Conservation (phyloP, 2,113 vertebrate species). For the Oceanites oceanicus region DNA sequence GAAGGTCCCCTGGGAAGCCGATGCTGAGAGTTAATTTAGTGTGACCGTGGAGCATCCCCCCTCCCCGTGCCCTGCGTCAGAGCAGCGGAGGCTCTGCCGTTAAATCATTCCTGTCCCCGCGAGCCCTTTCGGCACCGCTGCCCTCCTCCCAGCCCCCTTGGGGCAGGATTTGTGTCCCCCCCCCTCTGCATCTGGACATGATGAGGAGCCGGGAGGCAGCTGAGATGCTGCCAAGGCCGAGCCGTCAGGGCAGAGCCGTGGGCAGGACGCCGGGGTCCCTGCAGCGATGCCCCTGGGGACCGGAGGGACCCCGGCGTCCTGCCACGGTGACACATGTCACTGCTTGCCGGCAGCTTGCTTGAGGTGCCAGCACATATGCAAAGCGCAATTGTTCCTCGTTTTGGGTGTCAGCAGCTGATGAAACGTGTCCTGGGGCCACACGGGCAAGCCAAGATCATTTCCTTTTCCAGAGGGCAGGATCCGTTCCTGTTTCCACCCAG, state of each 20-base stretch:
- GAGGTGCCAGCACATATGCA: not conserved
- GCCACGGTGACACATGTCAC: not conserved
- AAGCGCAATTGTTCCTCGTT: not conserved
- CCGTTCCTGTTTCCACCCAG: not conserved
- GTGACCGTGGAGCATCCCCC: not conserved
- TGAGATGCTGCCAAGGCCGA: not conserved
- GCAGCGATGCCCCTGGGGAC: not conserved
- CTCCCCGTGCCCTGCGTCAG: not conserved
- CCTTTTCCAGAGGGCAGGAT: not conserved
- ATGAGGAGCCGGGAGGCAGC: not conserved
- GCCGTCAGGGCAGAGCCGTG: not conserved
- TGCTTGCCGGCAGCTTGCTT: not conserved
- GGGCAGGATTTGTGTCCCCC: not conserved
- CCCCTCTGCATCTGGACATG: accelerated
- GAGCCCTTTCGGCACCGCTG: accelerated
- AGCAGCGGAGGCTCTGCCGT: not conserved
- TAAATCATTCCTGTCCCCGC: not conserved
- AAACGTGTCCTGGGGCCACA: not conserved
- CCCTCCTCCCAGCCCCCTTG: accelerated
- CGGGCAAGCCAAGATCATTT: accelerated
- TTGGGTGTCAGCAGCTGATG: not conserved
- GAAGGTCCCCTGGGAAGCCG: not conserved
- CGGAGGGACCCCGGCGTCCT: not conserved
- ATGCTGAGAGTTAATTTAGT: not conserved
- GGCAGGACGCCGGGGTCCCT: accelerated